phyloP scores from a whole-genome alignment of 2,113 vertebrate genomes.

The Pelmatolapia mariae region DNA sequence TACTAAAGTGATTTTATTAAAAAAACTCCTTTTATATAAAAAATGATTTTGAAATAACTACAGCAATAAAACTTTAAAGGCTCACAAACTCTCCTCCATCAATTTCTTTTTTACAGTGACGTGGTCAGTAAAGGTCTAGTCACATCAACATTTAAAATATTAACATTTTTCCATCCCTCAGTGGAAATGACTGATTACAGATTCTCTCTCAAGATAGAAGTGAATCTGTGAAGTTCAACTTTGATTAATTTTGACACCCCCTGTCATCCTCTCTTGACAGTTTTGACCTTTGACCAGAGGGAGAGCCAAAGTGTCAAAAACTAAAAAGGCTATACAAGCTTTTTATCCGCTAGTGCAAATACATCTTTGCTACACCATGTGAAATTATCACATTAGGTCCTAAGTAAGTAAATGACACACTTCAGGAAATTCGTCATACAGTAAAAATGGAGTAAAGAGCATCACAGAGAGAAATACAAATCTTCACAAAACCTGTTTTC shows the following conservation, averaged over 20 bases:
- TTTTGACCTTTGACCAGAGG: not conserved
- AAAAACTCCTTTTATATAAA: not conserved
- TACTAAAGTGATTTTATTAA: not conserved
- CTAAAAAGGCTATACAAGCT: not conserved
- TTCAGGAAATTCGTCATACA: not conserved
- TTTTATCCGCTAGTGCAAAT: not conserved
- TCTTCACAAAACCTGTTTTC: not conserved
- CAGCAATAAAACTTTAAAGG: not conserved
- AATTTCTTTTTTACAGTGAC: not conserved
- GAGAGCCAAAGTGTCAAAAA: not conserved
- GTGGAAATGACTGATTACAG: not conserved
- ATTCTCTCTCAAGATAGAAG: not conserved
- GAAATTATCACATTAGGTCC: not conserved
- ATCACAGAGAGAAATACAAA: not conserved
- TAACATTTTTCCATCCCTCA: not conserved
- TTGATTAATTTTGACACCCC: not conserved
- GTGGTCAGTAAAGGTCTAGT: not conserved
- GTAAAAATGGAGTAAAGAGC: not conserved
- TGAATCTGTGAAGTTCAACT: not conserved
- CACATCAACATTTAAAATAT: not conserved
- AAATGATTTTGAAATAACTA: not conserved
- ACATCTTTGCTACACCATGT: not conserved
- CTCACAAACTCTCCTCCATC: not conserved
- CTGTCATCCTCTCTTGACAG: not conserved
- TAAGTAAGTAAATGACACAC: not conserved